Base-by-base conservation (phyloP, 2,113 vertebrate genomes). In the Melospiza georgiana region DNA sequence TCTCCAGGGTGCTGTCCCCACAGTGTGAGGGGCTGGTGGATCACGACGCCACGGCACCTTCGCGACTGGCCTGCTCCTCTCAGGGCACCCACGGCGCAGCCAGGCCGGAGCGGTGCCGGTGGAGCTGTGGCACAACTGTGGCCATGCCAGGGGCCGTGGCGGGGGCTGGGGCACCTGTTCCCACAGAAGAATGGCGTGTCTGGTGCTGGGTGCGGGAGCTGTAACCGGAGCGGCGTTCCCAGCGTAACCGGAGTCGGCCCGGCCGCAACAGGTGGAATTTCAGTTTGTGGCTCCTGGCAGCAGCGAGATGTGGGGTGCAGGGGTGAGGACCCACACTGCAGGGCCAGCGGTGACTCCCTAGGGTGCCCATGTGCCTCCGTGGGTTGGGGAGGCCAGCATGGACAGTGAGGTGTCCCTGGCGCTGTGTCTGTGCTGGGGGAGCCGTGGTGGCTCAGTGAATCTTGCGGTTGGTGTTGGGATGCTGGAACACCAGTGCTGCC, bases 221-320 rank as follows among this genome's bases (percentile, higher is more conserved):
- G 95, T 96, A 97, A 96, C 95, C 5, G 92, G 95, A 95, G 95
- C 62, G 88, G 91, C 59, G 83, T 95, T 96, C 97, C 93, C 75
- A 27, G 43, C 2, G 96, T 97, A 97, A 97, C 95, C 14, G 92
- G 96, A 97, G 95, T 95, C 15, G 27, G 55, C 75, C 49, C 1
- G 20, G 84, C 89, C 3, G 58, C 39, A 52, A 97, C 97, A 97
- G 97, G 96, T 97, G 97, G 96, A 97, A 97, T 97, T 97, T 97
- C 96, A 96, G 91, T 93, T 87, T 68, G 91, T 83, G 87, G 74
- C 79, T 85, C 90, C 76, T 52, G 61, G 71, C 1, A 9, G 61
- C 73, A 37, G 78, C 0, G 3, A 54, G 74, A 78, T 18, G 5
- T 41, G 83, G 91, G 93, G 86, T 80, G 80, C 55, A 2, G 28